These are phyloP conservation scores for Pseudobourletiella spinata DNA, from an alignment of 1,140 invertebrate species.

Conservation along the genomic window DNA sequence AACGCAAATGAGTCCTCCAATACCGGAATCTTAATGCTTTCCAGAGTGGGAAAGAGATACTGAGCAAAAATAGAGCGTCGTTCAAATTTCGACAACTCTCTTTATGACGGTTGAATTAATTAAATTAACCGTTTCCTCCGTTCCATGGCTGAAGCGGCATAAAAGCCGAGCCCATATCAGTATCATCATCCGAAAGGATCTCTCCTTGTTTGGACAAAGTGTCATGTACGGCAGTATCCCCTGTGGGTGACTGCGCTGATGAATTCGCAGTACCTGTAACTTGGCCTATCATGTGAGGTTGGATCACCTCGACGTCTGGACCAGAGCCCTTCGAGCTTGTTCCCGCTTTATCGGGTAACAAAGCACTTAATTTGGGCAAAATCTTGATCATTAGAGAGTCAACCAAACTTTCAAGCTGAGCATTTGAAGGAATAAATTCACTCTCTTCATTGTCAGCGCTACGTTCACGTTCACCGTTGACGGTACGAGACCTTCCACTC, in stretches of 20 bases:
- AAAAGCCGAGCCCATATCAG: not conserved
- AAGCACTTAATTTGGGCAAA: too few relatives aligned
- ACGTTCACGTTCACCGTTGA: too few relatives aligned
- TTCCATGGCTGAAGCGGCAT: too few relatives aligned
- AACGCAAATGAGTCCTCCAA: not conserved
- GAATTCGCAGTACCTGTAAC: not conserved
- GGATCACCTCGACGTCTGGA: too few relatives aligned
- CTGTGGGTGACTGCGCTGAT: not conserved
- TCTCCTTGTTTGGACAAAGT: not conserved
- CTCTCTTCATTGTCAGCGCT: not conserved
- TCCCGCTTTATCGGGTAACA: too few relatives aligned
- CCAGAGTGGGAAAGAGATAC: not conserved
- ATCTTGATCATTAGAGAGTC: too few relatives aligned
- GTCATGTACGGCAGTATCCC: not conserved
- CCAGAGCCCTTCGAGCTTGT: too few relatives aligned
- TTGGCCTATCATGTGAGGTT: too few relatives aligned
- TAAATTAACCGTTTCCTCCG: too few relatives aligned
- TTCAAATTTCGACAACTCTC: not conserved
- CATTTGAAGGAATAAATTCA: too few relatives aligned
- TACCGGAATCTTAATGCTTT: not conserved
- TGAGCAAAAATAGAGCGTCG: not conserved
- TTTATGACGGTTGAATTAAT: not conserved
- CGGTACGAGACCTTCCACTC: not conserved
- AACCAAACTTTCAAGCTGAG: too few relatives aligned
- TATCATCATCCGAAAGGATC: not conserved